Evolutionary conservation across 2,888 invertebrate species (phyloP), one percentile per base, ranked within the genome.

Genomic region (Chloromyia formosa): DNA sequence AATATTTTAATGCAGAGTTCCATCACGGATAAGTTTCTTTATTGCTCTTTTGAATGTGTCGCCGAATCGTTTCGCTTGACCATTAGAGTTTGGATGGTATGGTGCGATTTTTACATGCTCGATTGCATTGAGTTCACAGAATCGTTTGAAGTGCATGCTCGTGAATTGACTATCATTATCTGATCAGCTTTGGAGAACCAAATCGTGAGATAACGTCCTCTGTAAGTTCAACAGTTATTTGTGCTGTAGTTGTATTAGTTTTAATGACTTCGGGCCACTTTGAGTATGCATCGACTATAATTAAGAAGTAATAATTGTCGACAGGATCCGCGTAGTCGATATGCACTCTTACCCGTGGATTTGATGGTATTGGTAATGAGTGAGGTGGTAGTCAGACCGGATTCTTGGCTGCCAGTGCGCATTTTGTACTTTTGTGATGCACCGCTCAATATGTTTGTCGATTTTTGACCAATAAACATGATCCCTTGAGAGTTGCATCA

Each of bases 191-290:
- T 3, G 78, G 75, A 35, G 75, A 12, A 18, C 78, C 79, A 73
- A 78, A 78, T 49, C 75, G 76, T 16, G 78, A 60, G 62, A 79
- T 79, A 54, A 79, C 74, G 16, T 78, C 75, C 27, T 22, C 74
- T 16, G 77, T n/a, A 49, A 77, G 75, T 12, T 76, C 61, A 7
- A 79, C 74, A n/a, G 75, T 78, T 42, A 64, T 72, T 9, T 73
- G 53, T 5, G 77, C n/a, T 16, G 76, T 77, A 22, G 77, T 79
- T 56, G 74, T 76, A 60, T 77, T 78, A 49, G 79, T 78, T 68
- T 75, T 64, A 75, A 79, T 76, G 54, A 83, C 81, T 78, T 86
- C 85, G 1, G 82, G 80, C 84, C 84, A 86, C 75, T 86, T 86
- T 0, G 84, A 83, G 76, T 80, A 81, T 10, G 83, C 79, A 77